Base-by-base conservation (phyloP, 2,113 vertebrate genomes). In the Eublepharis macularius region DNA sequence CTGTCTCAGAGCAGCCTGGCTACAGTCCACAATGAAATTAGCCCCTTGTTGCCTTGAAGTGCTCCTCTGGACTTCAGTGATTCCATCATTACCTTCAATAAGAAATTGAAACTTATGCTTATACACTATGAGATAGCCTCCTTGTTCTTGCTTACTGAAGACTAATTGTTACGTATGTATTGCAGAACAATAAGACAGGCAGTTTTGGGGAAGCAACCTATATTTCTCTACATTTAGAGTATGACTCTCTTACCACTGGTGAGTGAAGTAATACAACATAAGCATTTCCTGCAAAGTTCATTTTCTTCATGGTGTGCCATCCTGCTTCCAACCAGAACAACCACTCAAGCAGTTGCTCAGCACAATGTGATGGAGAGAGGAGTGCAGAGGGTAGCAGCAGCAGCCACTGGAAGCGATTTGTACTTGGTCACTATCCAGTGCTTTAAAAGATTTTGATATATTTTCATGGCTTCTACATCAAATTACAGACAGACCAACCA, bases 291-390 rank as follows among this genome's bases (percentile, higher is more conserved):
- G 91, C 87, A 92, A 88, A 92, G 83, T 92, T 94, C 86, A 92
- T 93, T 94, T 94, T 85, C 84, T 94, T 90, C 91, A 86, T 90
- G 91, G 87, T 92, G 89, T 94, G 92, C 82, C 90, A 93, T 87
- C 86, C 87, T 92, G 92, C 90, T 92, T 90, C 92, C 91, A 86
- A 91, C 91, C 93, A 92, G 93, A 94, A 90, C 89, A 88, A 89
- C 86, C 76, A 92, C 86, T 90, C 85, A 92, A 94, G 93, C 93
- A 94, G 92, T 90, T 95, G 93, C 90, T 94, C 89, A 81, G 89
- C 92, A 85, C 88, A 92, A 86, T 90, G 80, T 92, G 93, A 89
- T 89, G 87, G 86, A 92, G 89, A 92, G 92, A 91, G 87, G 2
- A 90, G 65, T 90, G 93, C 89, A 90, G 92, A 90, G 89, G 90